These are phyloP conservation scores for Penaeus indicus DNA, from an alignment of 1,140 invertebrate species.

Conservation along the genomic window DNA sequence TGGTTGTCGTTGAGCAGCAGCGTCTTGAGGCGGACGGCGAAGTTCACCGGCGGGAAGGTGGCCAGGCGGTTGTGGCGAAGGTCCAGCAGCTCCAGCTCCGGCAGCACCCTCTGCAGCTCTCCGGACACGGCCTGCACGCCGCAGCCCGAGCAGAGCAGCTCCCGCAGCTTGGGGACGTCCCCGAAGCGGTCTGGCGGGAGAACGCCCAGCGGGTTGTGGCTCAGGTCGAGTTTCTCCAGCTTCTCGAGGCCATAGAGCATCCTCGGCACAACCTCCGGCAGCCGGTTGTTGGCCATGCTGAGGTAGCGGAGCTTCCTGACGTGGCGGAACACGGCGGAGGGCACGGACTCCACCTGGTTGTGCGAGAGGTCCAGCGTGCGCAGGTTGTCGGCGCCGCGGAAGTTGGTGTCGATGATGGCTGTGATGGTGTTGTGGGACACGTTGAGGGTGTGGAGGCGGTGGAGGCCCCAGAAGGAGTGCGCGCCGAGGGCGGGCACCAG, in stretches of 20 bases:
- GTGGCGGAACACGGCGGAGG: conserved; percentile 81
- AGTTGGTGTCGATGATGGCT: conserved; percentile 73
- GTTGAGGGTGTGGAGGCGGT: conserved; percentile 79
- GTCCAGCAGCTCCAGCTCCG: conserved; percentile 77
- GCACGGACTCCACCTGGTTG: conserved; percentile 73
- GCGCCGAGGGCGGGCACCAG: conserved; percentile 83
- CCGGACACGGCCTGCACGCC: conserved; percentile 80
- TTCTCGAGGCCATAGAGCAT: conserved; percentile 79
- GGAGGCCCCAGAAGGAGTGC: conserved; percentile 83
- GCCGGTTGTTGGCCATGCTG: conserved; percentile 79
- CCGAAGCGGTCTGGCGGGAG: conserved; percentile 83
- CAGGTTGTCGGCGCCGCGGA: conserved; percentile 71
- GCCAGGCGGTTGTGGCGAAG: conserved; percentile 78
- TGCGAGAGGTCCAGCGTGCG: conserved; percentile 71
- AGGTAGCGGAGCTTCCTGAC: conserved; percentile 77
- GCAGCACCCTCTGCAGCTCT: conserved; percentile 72
- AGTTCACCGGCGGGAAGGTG: conserved; percentile 48
- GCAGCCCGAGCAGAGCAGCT: conserved; percentile 79
- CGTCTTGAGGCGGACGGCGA: conserved; percentile 77
- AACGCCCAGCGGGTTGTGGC: conserved; percentile 79
- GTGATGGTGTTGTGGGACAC: conserved; percentile 84
- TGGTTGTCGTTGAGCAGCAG: conserved; percentile 78
- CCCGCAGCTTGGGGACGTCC: conserved; percentile 77
- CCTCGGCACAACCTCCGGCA: conserved; percentile 78
- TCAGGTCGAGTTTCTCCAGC: conserved; percentile 79